Base-by-base conservation (phyloP, 2,797 vertebrate species). In the Oophaga sylvatica region DNA sequence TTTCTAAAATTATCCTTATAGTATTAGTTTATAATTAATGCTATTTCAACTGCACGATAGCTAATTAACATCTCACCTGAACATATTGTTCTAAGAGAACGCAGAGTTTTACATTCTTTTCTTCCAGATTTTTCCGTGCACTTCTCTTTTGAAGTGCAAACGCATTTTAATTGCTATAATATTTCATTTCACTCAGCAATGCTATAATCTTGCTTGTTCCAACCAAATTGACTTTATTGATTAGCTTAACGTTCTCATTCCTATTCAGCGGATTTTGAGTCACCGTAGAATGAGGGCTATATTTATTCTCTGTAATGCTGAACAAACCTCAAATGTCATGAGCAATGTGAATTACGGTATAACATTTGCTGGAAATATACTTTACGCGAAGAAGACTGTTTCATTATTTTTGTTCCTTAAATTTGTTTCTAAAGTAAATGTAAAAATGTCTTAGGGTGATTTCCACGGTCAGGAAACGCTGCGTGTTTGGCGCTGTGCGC, bases 161-260 rank as follows among this genome's bases (percentile, higher is more conserved):
- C 17, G 6, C 29, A 60, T 35, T 57, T 31, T 63, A 41, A 80
- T 80, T 80, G 78, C 57, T 45, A n/a, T 45, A 80, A 63, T 80
- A 35, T 63, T 80, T 48, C 35, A n/a, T 65, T 48, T 20, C 17
- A 15, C 13, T 80, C 41, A 80, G 35, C 59, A 63, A 48, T 65
- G 31, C 20, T 13, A 41, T 45, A 65, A 22, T 63, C 35, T 22
- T 65, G 31, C 16, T 65, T 63, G 19, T 41, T 63, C 79, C 62
- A 22, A 62, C 29, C 59, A 62, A 62, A 80, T 62, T 62, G 22
- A 22, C 31, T 80, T 63, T 63, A 62, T 80, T 80, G 78, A 80
- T 80, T 63, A 63, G 31, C 79, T 65, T 15, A 41, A 63, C 79
- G 45, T 63, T 45, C 62, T n/a, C 41, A 22, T 80, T 13, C 22